These are phyloP conservation scores for Scortum barcoo DNA, from an alignment of 2,113 vertebrate genomes.

Conservation along the genomic window DNA sequence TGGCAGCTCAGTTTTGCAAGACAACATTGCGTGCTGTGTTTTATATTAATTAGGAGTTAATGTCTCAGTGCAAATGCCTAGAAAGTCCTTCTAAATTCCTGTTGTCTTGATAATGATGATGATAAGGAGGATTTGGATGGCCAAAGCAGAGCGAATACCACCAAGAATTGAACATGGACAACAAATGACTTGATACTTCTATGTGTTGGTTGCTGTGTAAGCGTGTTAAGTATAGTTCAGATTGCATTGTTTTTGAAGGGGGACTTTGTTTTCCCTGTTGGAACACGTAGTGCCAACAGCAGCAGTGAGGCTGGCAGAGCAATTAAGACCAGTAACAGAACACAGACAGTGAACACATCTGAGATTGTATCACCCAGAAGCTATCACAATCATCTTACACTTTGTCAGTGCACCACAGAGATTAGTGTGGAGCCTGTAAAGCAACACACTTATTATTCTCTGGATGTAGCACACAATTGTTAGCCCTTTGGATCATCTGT, in stretches of 20 bases:
- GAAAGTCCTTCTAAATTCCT: background rate
- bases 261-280: background rate
- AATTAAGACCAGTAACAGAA: slow-evolving; percentile 7
- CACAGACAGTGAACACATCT: slow-evolving; percentile 2
- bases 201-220: background rate
- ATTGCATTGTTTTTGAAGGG: background rate
- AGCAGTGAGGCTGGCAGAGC: background rate
- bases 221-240: background rate
- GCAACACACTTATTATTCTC: slow-evolving; percentile 7
- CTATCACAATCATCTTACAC: slow-evolving; percentile 1
- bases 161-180: background rate
- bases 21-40: background rate
- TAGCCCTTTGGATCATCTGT: too few relatives aligned
- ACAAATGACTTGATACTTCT: background rate
- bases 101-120: background rate
- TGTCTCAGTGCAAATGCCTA: background rate
- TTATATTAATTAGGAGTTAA: background rate
- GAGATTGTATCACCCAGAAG: slow-evolving; percentile 30
- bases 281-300: background rate
- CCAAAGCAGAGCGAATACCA: too few relatives aligned
- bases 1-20: background rate
- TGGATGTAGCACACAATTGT: background rate
- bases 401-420: slow-evolving; percentile 1
- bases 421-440: background rate
- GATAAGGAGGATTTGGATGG: background rate